Conservation (phyloP, 2,797 vertebrate genomes). For the Leuciscus waleckii region DNA sequence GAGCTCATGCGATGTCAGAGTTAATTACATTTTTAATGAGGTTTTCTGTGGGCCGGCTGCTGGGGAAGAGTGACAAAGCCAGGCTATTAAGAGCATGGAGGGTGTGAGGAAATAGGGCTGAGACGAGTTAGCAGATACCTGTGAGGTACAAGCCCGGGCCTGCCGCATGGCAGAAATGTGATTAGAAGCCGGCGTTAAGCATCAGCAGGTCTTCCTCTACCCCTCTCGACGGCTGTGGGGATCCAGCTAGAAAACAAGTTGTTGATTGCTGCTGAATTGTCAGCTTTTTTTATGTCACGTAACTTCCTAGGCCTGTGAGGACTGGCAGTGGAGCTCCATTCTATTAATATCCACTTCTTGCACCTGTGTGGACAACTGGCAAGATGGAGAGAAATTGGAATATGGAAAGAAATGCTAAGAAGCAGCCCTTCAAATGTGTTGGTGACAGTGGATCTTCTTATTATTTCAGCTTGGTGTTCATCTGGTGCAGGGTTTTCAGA, state of each 20-base stretch:
- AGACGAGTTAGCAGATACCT: slow-evolving; percentile 90
- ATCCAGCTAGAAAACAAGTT: slow-evolving; percentile 73
- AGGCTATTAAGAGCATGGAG: slow-evolving; percentile 84
- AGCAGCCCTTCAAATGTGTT: slow-evolving; percentile 60
- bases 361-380: slow-evolving; percentile 61
- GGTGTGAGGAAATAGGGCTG: slow-evolving; percentile 86
- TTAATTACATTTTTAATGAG: slow-evolving; percentile 87
- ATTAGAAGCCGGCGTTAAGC: slow-evolving; percentile 79
- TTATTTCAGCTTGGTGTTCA: slow-evolving; percentile 63
- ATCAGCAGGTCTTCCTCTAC: slow-evolving; percentile 77
- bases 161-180: slow-evolving; percentile 80
- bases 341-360: slow-evolving; percentile 63
- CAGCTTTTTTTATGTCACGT: slow-evolving; percentile 69
- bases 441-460: slow-evolving; percentile 63
- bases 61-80: slow-evolving; percentile 77
- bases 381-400: slow-evolving; percentile 47
- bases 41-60: slow-evolving; percentile 77
- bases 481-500: slow-evolving; percentile 57
- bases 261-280: slow-evolving; percentile 73
- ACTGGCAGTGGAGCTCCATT: slow-evolving; percentile 55
- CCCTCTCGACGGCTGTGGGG: slow-evolving; percentile 65
- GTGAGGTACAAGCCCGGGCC: slow-evolving; percentile 82
- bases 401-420: slow-evolving; percentile 60
- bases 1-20: slow-evolving; percentile 68
- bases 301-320: slow-evolving; percentile 66